Evolutionary conservation across 2,888 invertebrate species (phyloP), one percentile per base, ranked within the genome.

Genomic region (Euplexia lucipara): DNA sequence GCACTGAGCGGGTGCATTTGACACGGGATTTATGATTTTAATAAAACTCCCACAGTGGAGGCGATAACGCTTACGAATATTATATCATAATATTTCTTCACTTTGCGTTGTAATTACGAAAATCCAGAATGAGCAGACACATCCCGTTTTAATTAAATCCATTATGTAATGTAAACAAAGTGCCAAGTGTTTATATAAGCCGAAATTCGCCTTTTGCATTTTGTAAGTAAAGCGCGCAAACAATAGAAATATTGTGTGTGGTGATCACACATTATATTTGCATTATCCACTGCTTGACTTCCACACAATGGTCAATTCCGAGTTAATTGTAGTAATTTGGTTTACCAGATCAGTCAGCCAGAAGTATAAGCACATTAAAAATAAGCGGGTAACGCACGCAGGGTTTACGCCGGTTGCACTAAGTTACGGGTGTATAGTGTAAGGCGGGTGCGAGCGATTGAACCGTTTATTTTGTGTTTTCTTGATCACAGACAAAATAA

Each of bases 21-120:
- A 95, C 95, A 88, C 82, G 82, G 89, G 92, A 95, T 95, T 95
- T 95, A 95, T 95, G 90, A 93, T 93, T 95, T 95, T 95, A 95
- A 95, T 95, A 95, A 94, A 95, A 94, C 90, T 88, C 86, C n/a
- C 79, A 76, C 83, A 86, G 88, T 86, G 86, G 83, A 84, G 84
- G 87, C 88, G 83, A 90, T 90, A 88, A 89, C 86, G 88, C 85
- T 90, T 86, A 89, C 86, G 86, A 87, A 87, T 88, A 88, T 90
- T 88, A 88, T 89, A 88, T 86, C 84, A 86, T 86, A 84, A 86
- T 87, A 86, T 86, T 89, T 86, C 84, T 87, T 85, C 83, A 77
- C 79, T 84, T 83, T 75, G 81, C 79, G 78, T 66, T 80, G 83
- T 86, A 87, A 86, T 86, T 87, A 86, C 73, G 79, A 80, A 81